Base-by-base conservation (phyloP, 2,888 invertebrate genomes). In the Volucella zonaria region DNA sequence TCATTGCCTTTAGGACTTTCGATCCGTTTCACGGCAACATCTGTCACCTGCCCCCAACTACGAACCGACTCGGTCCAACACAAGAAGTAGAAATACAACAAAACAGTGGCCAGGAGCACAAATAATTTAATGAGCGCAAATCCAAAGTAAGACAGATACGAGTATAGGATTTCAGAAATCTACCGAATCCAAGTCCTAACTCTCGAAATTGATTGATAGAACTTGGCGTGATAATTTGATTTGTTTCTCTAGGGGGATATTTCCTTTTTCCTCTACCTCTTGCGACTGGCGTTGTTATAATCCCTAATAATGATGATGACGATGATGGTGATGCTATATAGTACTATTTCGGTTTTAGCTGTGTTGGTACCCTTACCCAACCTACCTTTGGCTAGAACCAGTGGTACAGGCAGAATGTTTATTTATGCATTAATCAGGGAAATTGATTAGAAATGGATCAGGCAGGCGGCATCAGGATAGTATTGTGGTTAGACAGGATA, bases 381-480 rank as follows among this genome's bases (percentile, higher is more conserved):
- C 47, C 23, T 15, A 23, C 1, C 0, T 14, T 49, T 15, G 11
- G 18, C 42, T 45, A 40, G 23, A 31, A 6, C 23, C 12, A 42
- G 61, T 43, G 54, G 18, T 31, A 31, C 31, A 31, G 31, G 31
- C 31, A 61, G 23, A 79, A 80, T 80, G 75, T 75, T 83, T 83
- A 83, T 83, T 83, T 83, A 75, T 83, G 83, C 83, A 83, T 83
- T 83, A 83, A 83, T 83, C 83, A 83, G 80, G 59, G 61, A 83
- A 83, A 83, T 83, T 83, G 83, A 83, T 83, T 83, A 80, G 83
- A 83, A 79, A 80, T 71, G 75, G 70, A 80, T 83, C 80, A 71
- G 80, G 66, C 80, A 80, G 75, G 73, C 79, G 62, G 67, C 23
- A 45, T 15, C 15, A 14, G 49, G 45, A 59, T 68, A 75, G 59